Evolutionary conservation across 2,888 invertebrate genomes (phyloP).

Genomic region (Hirtodrosophila cameraria): DNA sequence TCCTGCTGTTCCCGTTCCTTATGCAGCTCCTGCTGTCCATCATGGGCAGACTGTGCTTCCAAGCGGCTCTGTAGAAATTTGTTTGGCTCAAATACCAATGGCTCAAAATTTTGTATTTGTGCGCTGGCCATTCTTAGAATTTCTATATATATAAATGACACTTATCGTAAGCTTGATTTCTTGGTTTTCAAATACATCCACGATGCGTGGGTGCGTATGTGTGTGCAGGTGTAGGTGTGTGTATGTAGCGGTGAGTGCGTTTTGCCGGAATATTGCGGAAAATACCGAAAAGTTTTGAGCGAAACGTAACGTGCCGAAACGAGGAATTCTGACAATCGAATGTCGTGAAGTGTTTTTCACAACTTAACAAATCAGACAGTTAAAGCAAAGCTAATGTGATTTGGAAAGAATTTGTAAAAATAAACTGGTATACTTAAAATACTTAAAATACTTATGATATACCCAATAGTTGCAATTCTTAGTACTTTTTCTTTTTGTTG

Average conservation of each 20-base stretch:
- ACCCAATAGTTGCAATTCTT: not conserved
- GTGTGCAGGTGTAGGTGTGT: not conserved
- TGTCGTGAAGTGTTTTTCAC: slow-evolving; percentile 2
- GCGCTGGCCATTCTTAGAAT: slow-evolving; percentile 51
- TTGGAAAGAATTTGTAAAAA: not conserved
- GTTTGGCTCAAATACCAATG: slow-evolving; percentile 37
- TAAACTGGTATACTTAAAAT: no score
- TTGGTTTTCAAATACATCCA: not conserved
- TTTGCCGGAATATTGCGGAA: slow-evolving; percentile 43
- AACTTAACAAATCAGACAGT: slow-evolving; percentile 10
- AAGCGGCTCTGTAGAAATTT: slow-evolving; percentile 32
- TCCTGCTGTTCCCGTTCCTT: slow-evolving; percentile 12
- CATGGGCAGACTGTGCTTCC: slow-evolving; percentile 26
- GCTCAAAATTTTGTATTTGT: slow-evolving; percentile 35
- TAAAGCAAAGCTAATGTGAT: not conserved
- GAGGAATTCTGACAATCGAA: slow-evolving; percentile 44
- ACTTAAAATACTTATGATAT: no score
- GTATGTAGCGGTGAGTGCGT: slow-evolving; percentile 48
- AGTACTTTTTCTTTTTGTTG: not conserved
- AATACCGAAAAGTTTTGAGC: slow-evolving; percentile 61
- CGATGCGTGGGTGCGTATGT: not conserved
- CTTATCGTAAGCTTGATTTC: not conserved
- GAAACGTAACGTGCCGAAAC: slow-evolving; percentile 59
- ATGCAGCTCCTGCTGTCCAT: slow-evolving; percentile 11
- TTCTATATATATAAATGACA: not conserved